phyloP scores from a whole-genome alignment of 2,797 vertebrate species.

The Chlorospingus semifuscus region DNA sequence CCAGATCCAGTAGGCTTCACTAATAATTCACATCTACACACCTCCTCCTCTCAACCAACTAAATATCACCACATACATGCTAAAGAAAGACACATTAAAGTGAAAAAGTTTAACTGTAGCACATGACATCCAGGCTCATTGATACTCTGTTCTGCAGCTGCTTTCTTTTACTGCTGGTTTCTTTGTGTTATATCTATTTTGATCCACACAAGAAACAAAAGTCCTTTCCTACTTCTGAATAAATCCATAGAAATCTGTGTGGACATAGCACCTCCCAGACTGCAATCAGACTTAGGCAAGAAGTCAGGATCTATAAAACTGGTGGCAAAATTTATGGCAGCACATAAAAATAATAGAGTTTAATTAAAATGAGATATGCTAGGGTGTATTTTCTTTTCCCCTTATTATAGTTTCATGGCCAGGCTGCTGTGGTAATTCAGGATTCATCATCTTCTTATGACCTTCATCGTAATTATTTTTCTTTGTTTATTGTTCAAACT shows the following conservation, averaged over 20 bases:
- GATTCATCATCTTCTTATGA: conserved; percentile 35
- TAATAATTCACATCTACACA: not conserved
- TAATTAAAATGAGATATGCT: conserved; percentile 53
- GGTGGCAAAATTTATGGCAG: not conserved
- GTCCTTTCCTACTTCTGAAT: not conserved
- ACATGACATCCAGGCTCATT: not conserved
- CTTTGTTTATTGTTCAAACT: conserved; percentile 71
- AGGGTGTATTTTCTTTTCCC: not conserved
- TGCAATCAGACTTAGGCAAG: not conserved
- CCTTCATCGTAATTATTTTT: conserved; percentile 43
- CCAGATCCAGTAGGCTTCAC: not conserved
- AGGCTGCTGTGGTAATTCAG: conserved; percentile 34
- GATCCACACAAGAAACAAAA: not conserved
- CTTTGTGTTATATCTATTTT: not conserved
- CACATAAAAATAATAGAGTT: conserved; percentile 48
- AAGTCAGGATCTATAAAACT: not conserved
- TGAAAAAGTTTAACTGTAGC: not conserved
- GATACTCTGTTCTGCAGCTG: not conserved
- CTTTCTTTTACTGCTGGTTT: not conserved
- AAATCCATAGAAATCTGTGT: not conserved
- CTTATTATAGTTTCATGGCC: conserved; percentile 34
- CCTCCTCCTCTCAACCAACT: not conserved
- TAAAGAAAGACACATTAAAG: not conserved
- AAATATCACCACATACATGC: not conserved
- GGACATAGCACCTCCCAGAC: not conserved